phyloP scores from a whole-genome alignment of 2,113 vertebrate genomes.

The Stegostoma tigrinum region DNA sequence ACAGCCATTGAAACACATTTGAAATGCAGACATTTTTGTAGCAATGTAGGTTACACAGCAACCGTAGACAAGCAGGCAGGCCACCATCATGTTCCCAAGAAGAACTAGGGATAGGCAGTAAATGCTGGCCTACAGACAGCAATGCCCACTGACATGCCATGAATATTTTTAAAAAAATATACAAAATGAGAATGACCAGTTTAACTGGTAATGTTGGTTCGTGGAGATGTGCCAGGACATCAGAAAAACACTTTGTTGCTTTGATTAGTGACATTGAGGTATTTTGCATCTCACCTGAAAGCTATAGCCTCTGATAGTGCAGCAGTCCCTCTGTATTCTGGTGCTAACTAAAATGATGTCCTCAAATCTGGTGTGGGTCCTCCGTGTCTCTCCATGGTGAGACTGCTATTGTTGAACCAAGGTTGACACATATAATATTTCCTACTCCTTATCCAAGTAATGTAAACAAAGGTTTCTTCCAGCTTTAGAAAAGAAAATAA shows the following conservation, averaged over 20 bases:
- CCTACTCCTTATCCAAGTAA: not conserved
- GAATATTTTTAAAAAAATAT: too few species aligned
- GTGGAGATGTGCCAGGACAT: not conserved
- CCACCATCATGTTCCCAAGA: too few species aligned
- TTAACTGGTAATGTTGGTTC: not conserved
- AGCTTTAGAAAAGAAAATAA: not conserved
- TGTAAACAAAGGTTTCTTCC: not conserved
- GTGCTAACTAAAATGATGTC: not conserved
- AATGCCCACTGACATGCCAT: too few species aligned
- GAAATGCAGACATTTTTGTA: not conserved
- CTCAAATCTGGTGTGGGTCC: not conserved
- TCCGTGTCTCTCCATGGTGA: not conserved
- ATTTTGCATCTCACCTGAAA: not conserved
- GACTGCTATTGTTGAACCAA: not conserved
- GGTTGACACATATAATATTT: not conserved
- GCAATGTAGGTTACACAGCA: not conserved
- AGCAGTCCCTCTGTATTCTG: not conserved
- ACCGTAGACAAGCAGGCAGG: not conserved
- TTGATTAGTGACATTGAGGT: not conserved
- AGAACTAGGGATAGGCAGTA: too few species aligned
- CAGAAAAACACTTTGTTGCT: not conserved
- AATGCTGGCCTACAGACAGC: too few species aligned
- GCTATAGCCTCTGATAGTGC: not conserved
- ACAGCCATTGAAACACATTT: not conserved
- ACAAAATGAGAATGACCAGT: not conserved